Base-by-base conservation (phyloP, 2,113 vertebrate species). In the Neogale vison region DNA sequence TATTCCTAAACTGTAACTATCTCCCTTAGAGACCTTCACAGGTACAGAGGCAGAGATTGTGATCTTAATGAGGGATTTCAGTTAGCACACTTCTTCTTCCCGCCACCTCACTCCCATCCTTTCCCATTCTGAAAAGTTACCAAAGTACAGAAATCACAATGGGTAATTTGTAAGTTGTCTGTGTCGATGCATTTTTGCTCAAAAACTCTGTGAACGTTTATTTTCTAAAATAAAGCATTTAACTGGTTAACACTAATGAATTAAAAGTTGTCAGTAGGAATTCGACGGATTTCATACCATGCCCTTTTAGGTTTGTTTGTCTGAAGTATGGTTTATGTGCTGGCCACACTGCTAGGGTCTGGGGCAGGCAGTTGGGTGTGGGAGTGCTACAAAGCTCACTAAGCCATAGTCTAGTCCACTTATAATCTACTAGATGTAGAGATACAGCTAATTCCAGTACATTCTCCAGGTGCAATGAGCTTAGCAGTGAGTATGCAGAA, bases 261-360 rank as follows among this genome's bases (percentile, higher is more conserved):
- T 39, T 50, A 55, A 61, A 5, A 23, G 84, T 31, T 88, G 90
- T 97, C 65, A 82, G 34, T 63, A 71, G 92, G 21, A 96, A 82
- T 45, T 63, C 15, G 55, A 26, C 84, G 1, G 85, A 79, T 55
- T 45, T 72, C 31, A 95, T 14, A 50, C 6, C 11, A 15, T 21
- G 23, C 17, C 45, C 39, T 93, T 96, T 93, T 34, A 20, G 45
- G 36, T 76, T 7, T 26, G 14, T 42, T 31, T 31, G 13, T 74
- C 12, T 72, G 6, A 61, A 47, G 72, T 77, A 47, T 47, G 26
- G 15, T 8, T 47, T 77, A 9, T 8, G 74, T 77, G 74, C 42
- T 31, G 42, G 42, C 26, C 74, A 77, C 42, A 18, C 29, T 63
- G 55, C 42, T 45, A 84, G 63, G 55, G 20, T 34, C 24, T 24